These are phyloP conservation scores for Leucophenga varia DNA, from an alignment of 1,140 invertebrate genomes.

Conservation along the genomic window DNA sequence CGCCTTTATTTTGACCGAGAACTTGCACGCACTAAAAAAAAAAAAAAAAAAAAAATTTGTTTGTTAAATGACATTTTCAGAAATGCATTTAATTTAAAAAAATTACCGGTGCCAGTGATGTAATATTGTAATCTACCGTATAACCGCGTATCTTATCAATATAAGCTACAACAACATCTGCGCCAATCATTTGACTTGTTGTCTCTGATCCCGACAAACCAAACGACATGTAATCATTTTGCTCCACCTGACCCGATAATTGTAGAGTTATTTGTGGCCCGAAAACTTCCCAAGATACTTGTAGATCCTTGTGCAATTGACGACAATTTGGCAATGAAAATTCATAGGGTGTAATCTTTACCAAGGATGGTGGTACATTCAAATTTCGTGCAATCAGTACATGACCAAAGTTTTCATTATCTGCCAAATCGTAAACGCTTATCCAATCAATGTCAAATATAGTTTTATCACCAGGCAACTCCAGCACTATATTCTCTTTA, in stretches of 20 bases:
- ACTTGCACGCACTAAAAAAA: conserved; percentile 76
- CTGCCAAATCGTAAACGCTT: conserved; percentile 74
- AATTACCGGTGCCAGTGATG: conserved; percentile 75
- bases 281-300: conserved; percentile 87
- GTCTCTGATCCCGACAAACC: conserved; percentile 76
- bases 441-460: conserved; percentile 86
- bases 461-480: conserved; percentile 79
- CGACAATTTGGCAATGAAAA: conserved; percentile 78
- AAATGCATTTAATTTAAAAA: too few relatives aligned
- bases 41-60: neutral
- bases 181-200: conserved; percentile 78
- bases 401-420: conserved; percentile 73
- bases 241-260: conserved; percentile 74
- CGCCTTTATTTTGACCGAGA: conserved; percentile 79
- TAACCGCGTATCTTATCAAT: conserved; percentile 72
- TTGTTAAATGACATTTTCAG: too few relatives aligned
- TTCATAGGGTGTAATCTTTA: conserved; percentile 62
- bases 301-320: conserved; percentile 79
- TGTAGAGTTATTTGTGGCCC: conserved; percentile 86
- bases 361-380: conserved; percentile 82
- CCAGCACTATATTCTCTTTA: conserved; percentile 73
- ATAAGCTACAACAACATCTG: conserved; percentile 79
- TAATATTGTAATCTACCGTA: conserved; percentile 83
- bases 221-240: conserved; percentile 84
- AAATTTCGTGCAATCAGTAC: conserved; percentile 77